Evolutionary conservation across 23 tunicate species (phyloP).

Genomic region (Diplosoma virens): DNA sequence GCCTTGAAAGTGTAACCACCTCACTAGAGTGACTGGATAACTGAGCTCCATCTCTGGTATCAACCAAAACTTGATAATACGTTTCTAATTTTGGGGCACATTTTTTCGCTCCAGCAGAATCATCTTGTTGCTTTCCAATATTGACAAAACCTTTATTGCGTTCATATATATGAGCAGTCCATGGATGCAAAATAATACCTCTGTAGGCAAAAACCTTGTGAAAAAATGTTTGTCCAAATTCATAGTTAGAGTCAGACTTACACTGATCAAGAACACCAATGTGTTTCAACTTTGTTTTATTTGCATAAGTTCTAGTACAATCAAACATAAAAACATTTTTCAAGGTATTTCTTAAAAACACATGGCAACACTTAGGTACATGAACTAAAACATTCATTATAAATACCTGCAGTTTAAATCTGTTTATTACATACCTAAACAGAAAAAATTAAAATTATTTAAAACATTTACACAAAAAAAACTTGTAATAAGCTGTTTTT

Average conservation of each 20-base stretch:
- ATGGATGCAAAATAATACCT: constrained; percentile 70
- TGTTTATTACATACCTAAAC: too few species aligned
- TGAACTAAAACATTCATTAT: too few species aligned
- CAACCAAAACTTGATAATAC: constrained; percentile 83
- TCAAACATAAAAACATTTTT: neutral
- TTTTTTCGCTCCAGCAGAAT: constrained; percentile 7
- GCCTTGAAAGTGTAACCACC: constrained; percentile 55
- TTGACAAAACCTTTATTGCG: constrained; percentile 23
- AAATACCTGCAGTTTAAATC: too few species aligned
- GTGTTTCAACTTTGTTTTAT: constrained; percentile 47
- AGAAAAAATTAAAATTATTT: too few species aligned
- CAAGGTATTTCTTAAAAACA: neutral
- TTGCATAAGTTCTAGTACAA: neutral
- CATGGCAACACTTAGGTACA: neutral
- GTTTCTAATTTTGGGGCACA: constrained; percentile 44
- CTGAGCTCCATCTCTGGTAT: constrained; percentile 62
- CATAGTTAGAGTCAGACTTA: constrained; percentile 45
- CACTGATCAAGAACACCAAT: constrained; percentile 41
- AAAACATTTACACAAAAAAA: too few species aligned
- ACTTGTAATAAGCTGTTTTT: too few species aligned
- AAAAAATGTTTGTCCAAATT: constrained; percentile 73
- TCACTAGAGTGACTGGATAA: constrained; percentile 51
- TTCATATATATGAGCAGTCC: constrained; percentile 68
- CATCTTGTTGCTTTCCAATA: constrained; percentile 9
- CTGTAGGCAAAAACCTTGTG: constrained; percentile 78